These are phyloP conservation scores for Terebella lapidaria DNA, from an alignment of 2,888 invertebrate genomes.

Conservation along the genomic window DNA sequence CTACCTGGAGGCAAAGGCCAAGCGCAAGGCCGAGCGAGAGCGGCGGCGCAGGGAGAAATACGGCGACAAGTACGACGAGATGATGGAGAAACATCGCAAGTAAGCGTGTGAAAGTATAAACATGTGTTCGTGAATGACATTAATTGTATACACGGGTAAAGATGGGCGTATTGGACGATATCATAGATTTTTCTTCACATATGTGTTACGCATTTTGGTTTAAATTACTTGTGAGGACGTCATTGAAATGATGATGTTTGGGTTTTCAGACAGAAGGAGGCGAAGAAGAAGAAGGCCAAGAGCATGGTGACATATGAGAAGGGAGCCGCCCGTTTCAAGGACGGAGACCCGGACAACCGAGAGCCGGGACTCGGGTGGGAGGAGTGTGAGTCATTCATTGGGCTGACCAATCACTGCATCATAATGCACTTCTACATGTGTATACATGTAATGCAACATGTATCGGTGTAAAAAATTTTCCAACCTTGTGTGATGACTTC, in stretches of 20 bases:
- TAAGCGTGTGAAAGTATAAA: no score
- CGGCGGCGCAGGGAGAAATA: slow-evolving; percentile 45
- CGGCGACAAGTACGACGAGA: slow-evolving; percentile 50
- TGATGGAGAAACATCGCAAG: slow-evolving; percentile 45
- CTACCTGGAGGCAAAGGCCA: slow-evolving; percentile 55
- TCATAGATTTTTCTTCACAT: no score
- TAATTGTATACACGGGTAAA: no score
- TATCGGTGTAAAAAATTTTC: no score
- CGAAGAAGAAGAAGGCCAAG: slow-evolving; percentile 21
- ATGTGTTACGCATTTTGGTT: no score
- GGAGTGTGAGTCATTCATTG: slow-evolving; percentile 26
- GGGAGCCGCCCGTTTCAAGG: slow-evolving; percentile 30
- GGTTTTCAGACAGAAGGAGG: slow-evolving; percentile 16
- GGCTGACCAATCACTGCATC: background rate
- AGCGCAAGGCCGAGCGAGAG: slow-evolving; percentile 74
- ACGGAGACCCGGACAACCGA: slow-evolving; percentile 34
- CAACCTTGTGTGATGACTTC: background rate
- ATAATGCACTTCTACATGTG: background rate
- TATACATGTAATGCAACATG: no score
- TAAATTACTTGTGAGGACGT: background rate
- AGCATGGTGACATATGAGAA: slow-evolving; percentile 47
- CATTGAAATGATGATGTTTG: background rate
- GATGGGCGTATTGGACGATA: no score
- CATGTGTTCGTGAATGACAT: no score
- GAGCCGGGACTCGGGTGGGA: slow-evolving; percentile 37